phyloP scores from a whole-genome alignment of 2,888 invertebrate species.

The Colostygia pectinataria region DNA sequence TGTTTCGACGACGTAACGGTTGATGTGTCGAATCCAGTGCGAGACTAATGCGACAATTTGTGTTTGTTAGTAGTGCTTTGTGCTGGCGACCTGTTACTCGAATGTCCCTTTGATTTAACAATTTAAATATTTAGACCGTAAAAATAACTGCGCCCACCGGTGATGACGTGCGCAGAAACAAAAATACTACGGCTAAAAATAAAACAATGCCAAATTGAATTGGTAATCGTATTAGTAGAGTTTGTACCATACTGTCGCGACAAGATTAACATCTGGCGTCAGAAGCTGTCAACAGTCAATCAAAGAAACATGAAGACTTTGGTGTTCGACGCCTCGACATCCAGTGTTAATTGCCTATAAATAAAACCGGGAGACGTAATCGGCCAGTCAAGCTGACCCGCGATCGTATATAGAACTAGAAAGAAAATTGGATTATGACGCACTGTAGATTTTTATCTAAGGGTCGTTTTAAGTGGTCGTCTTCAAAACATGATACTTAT shows the following conservation, averaged over 20 bases:
- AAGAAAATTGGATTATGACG: conserved; percentile 27
- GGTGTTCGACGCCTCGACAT: conserved; percentile 47
- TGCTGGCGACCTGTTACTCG: conserved; percentile 48
- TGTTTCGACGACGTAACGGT: conserved; percentile 53
- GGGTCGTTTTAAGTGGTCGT: conserved; percentile 16
- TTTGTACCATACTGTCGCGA: conserved; percentile 20
- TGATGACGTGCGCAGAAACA: conserved; percentile 39
- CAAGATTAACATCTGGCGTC: conserved; percentile 38
- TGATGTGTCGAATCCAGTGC: conserved; percentile 47
- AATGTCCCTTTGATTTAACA: conserved; percentile 54
- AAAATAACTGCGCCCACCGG: conserved; percentile 53
- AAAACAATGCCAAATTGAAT: conserved; percentile 23
- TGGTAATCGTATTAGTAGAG: conserved; percentile 13
- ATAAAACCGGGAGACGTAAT: conserved; percentile 47
- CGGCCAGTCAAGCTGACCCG: conserved; percentile 41
- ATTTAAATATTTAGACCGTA: conserved; percentile 57
- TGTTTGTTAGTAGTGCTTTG: conserved; percentile 59
- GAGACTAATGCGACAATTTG: conserved; percentile 62
- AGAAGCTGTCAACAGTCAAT: conserved; percentile 69
- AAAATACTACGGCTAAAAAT: conserved; percentile 38
- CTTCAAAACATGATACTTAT: conserved; percentile 2
- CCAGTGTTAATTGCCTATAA: conserved; percentile 67
- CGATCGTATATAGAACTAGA: conserved; percentile 37
- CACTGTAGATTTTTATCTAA: conserved; percentile 10
- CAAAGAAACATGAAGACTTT: conserved; percentile 56